phyloP scores from a whole-genome alignment of 2,113 vertebrate genomes.

The Hippocampus barbouri region DNA sequence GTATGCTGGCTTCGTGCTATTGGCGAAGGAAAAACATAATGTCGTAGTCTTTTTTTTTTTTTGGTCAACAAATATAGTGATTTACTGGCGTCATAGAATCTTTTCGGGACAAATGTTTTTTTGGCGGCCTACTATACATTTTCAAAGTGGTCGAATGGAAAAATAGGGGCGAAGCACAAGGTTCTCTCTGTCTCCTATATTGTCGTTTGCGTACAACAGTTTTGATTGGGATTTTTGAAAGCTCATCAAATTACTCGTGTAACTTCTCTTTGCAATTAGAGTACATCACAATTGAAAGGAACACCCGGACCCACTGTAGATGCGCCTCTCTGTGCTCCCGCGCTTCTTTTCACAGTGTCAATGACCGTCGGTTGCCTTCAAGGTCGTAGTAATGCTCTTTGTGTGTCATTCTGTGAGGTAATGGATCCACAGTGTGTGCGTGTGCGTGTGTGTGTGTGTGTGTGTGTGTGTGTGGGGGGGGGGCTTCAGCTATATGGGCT shows the following conservation, averaged over 20 bases:
- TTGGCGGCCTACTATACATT: not conserved
- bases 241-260: not conserved
- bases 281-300: not conserved
- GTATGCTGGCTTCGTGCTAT: not conserved
- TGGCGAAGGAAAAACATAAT: not conserved
- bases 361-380: conserved; percentile 6
- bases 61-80: not conserved
- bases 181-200: too few relatives aligned
- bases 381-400: conserved; percentile 1
- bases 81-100: not conserved
- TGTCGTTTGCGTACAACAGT: too few relatives aligned
- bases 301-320: not conserved
- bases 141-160: too few relatives aligned
- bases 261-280: not conserved
- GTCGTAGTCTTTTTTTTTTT: not conserved
- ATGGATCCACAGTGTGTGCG: conserved; percentile 6
- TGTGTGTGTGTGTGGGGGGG: conserved; percentile 14
- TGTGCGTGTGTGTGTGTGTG: conserved; percentile 2
- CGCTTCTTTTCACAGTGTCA: not conserved
- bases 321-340: not conserved
- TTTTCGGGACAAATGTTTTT: not conserved
- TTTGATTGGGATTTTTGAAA: too few relatives aligned
- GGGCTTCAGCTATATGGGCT: conserved; percentile 35
- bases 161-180: too few relatives aligned
- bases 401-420: not conserved